Base-by-base conservation (phyloP, 2,797 vertebrate species). In the Champsocephalus gunnari region DNA sequence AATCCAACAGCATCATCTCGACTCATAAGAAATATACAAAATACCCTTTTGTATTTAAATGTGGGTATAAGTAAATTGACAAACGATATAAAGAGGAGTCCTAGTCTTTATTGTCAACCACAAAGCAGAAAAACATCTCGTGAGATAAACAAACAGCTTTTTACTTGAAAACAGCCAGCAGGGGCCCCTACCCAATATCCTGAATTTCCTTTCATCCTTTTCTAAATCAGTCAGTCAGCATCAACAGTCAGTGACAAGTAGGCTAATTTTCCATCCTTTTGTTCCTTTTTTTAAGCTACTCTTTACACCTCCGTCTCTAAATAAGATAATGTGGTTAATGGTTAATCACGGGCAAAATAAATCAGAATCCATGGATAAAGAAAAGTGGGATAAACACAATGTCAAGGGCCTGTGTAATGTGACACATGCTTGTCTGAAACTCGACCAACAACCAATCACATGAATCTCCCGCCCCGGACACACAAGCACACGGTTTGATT, bases 311-410 rank as follows among this genome's bases (percentile, higher is more conserved):
- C 32, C 13, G 57, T 56, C 34, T 38, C 63, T 24, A 9, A 38
- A 0, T 28, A 28, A 3, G 24, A 28, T 28, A 28, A 28, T 28
- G 24, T 28, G 24, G 24, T 28, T 28, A 28, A 28, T 28, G 24
- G 24, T 28, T 28, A 11, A 43, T 70, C 47, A 41, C 49, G 14
- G 17, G 24, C 28, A 45, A 74, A 74, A 67, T 50, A 51, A 55
- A 47, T 2, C 11, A 74, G 21, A 55, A 17, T 54, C 68, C 49
- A 38, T 61, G 21, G 79, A 73, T 65, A 58, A 54, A 69, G 14
- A 48, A 45, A 16, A 54, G 12, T n/a, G 32, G 28, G 10, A 60
- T 68, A 63, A 75, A 69, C 74, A 77, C 60, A 45, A 53, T 48
- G 57, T 53, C 32, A 64, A 41, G 48, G 64, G 50, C n/a, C 16